A percentile compares a stretch with the other conserved stretches of the same genome.
phyloP scores from a whole-genome alignment of 2,888 invertebrate genomes.

The Hydraecia micacea region DNA sequence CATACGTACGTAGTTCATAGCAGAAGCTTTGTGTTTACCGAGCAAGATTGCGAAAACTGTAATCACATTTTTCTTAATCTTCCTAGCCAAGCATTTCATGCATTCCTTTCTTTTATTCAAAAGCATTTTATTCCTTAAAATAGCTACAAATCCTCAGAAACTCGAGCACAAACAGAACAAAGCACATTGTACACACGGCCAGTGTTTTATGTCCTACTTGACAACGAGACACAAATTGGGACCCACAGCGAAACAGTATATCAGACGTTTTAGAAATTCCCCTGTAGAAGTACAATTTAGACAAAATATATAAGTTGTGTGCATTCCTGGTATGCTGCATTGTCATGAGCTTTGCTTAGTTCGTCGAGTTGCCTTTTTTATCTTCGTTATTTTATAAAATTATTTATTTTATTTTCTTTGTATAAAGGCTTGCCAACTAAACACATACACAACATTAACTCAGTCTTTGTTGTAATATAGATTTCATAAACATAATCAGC shows the following conservation, averaged over 20 bases:
- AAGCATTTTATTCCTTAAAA: constrained; percentile 52
- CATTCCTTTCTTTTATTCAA: constrained; percentile 47
- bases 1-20: neutral
- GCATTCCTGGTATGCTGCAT: constrained; percentile 1
- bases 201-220: constrained; percentile 64
- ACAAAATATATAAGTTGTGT: constrained; percentile 41
- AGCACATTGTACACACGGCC: constrained; percentile 60
- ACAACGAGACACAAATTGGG: constrained; percentile 66
- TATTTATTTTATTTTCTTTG: neutral
- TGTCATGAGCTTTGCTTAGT: constrained; percentile 15
- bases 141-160: constrained; percentile 54
- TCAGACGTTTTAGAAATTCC: constrained; percentile 57
- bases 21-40: neutral
- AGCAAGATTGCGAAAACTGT: neutral
- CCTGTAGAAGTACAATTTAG: constrained; percentile 43
- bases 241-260: constrained; percentile 59
- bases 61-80: constrained; percentile 2
- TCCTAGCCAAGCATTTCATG: constrained; percentile 15
- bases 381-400: neutral
- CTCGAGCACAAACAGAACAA: constrained; percentile 56
- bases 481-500: no score
- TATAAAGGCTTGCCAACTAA: neutral
- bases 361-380: constrained; percentile 3
- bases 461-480: neutral
- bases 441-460: neutral